phyloP scores from a whole-genome alignment of 1,140 invertebrate genomes.

The Drosophila equinoxialis region DNA sequence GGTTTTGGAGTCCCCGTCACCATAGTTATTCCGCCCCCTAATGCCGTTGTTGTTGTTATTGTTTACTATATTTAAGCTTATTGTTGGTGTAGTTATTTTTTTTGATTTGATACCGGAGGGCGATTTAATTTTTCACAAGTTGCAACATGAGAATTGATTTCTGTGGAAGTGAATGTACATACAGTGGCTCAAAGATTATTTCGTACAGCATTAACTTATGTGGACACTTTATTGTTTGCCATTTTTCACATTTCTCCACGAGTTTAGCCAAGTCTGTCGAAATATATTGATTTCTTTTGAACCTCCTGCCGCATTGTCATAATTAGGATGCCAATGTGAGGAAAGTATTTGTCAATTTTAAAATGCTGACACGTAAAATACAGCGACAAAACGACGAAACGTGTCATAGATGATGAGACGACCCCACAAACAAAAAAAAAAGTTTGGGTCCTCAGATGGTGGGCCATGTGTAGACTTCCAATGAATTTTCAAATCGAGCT shows the following conservation, averaged over 20 bases:
- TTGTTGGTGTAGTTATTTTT: neutral
- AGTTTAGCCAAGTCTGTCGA: neutral
- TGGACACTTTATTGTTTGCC: no score
- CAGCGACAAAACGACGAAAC: neutral
- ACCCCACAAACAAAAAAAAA: neutral
- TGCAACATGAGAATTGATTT: neutral
- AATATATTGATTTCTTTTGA: constrained; percentile 1
- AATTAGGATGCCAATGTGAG: neutral
- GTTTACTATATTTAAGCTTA: neutral
- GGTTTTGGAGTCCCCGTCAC: no score
- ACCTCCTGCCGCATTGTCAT: neutral
- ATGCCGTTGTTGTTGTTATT: neutral
- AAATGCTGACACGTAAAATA: constrained; percentile 8
- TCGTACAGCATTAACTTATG: no score
- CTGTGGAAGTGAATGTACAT: neutral
- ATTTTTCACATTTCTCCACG: no score
- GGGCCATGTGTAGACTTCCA: neutral
- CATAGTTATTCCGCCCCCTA: no score
- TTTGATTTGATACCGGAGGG: neutral
- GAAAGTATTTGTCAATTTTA: constrained; percentile 5
- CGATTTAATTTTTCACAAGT: constrained; percentile 6
- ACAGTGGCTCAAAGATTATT: neutral
- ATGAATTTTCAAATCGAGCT: neutral
- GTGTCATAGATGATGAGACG: neutral
- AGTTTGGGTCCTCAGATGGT: neutral